These are phyloP conservation scores for Beaufortia kweichowensis DNA, from an alignment of 2,113 vertebrate species.

Conservation along the genomic window DNA sequence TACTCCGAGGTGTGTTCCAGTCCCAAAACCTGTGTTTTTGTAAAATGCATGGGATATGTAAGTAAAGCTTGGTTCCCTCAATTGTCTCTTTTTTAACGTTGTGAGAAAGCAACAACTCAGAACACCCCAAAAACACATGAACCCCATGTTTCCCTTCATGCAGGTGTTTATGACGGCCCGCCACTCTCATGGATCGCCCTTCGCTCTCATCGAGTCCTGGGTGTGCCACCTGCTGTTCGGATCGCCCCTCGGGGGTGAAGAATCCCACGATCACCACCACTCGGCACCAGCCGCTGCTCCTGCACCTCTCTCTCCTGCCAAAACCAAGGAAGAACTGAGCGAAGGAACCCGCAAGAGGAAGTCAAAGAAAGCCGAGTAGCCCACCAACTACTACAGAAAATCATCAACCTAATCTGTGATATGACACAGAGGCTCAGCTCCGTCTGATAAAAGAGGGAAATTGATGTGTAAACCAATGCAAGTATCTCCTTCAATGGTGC, in stretches of 20 bases:
- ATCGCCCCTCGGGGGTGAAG: slow-evolving; percentile 67
- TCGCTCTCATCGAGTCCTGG: slow-evolving; percentile 84
- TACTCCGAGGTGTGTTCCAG: too few species aligned
- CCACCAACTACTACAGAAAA: background rate
- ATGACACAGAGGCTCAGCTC: slow-evolving; percentile 62
- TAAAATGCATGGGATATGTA: too few species aligned
- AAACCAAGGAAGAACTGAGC: slow-evolving; percentile 90
- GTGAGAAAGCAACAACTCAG: too few species aligned
- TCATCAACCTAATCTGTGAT: slow-evolving; percentile 32
- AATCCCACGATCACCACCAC: slow-evolving; percentile 76
- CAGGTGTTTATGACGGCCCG: slow-evolving; percentile 92
- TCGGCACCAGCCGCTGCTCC: slow-evolving; percentile 50
- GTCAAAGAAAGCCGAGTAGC: slow-evolving; percentile 91
- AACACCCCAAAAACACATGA: background rate
- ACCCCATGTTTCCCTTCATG: background rate
- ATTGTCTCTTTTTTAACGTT: too few species aligned
- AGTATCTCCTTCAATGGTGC: slow-evolving; percentile 65
- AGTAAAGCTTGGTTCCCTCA: too few species aligned
- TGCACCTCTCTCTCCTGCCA: slow-evolving; percentile 73
- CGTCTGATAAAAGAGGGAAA: slow-evolving; percentile 58
- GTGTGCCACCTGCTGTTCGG: slow-evolving; percentile 88
- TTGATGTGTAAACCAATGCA: slow-evolving; percentile 64
- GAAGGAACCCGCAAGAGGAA: slow-evolving; percentile 93
- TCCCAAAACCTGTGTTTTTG: too few species aligned
- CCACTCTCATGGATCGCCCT: slow-evolving; percentile 92